phyloP scores from a whole-genome alignment of 2,888 invertebrate species.

The Girardia tigrina region DNA sequence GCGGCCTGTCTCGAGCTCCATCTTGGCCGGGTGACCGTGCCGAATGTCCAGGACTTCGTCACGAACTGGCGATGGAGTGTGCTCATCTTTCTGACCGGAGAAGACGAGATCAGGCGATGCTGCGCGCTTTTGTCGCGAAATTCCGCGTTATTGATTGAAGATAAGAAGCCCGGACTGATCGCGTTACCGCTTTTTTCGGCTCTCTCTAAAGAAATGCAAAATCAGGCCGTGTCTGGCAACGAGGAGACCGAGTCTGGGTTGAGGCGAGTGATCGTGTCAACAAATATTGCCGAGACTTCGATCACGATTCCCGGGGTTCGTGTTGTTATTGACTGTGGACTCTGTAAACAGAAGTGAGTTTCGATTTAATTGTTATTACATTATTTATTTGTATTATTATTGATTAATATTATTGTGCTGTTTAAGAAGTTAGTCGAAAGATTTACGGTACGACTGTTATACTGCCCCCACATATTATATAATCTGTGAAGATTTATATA shows the following conservation, averaged over 20 bases:
- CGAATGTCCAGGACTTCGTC: background rate
- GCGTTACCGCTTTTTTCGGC: conserved; percentile 20
- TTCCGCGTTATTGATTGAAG: background rate
- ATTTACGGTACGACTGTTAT: too few relatives aligned
- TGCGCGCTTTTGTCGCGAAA: background rate
- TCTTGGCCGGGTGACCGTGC: background rate
- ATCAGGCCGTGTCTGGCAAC: background rate
- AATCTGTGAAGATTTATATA: too few relatives aligned
- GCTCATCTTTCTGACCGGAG: conserved; percentile 21
- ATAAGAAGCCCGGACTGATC: background rate
- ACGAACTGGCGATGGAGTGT: background rate
- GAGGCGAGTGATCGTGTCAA: background rate
- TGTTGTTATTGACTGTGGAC: background rate
- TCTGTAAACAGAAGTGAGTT: background rate
- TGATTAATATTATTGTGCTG: too few relatives aligned
- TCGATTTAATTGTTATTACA: too few relatives aligned
- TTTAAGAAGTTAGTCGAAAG: too few relatives aligned
- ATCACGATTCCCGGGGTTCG: background rate
- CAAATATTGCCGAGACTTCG: background rate
- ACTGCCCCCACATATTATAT: too few relatives aligned
- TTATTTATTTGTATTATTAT: too few relatives aligned
- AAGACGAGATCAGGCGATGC: conserved; percentile 25
- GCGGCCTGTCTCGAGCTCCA: background rate
- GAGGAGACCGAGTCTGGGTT: background rate
- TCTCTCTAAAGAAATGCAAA: background rate